These are phyloP conservation scores for Carterocephalus palaemon DNA, from an alignment of 2,888 invertebrate species.

Conservation along the genomic window DNA sequence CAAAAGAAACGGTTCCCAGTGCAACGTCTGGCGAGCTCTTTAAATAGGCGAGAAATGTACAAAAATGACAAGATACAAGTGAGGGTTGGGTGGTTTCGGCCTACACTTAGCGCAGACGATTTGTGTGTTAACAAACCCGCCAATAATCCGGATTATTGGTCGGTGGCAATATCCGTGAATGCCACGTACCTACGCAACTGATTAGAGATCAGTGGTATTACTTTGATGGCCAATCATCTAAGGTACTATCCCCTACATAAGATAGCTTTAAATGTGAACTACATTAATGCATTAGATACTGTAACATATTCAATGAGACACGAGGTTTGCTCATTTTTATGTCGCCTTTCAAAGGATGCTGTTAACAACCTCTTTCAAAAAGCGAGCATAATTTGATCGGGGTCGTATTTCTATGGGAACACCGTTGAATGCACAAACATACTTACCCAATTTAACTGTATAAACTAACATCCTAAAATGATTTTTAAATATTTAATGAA, in stretches of 20 bases:
- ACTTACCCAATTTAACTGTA: conserved; percentile 31
- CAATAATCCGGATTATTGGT: too few species aligned
- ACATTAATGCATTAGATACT: conserved; percentile 62
- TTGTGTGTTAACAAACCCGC: too few species aligned
- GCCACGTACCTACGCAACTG: too few species aligned
- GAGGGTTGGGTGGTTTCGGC: too few species aligned
- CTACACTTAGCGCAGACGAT: too few species aligned
- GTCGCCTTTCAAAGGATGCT: conserved; percentile 72
- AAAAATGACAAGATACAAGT: conserved; percentile 5
- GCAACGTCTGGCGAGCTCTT: conserved; percentile 6
- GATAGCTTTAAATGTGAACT: too few species aligned
- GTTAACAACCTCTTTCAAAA: conserved; percentile 77
- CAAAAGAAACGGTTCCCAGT: conserved; percentile 34
- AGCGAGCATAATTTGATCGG: conserved; percentile 76
- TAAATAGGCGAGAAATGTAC: not conserved
- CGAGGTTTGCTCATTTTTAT: conserved; percentile 75
- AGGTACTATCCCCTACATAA: too few species aligned
- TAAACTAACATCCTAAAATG: conserved; percentile 32
- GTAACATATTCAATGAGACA: conserved; percentile 64
- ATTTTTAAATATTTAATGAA: conserved; percentile 21
- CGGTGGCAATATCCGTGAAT: too few species aligned
- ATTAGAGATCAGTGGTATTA: too few species aligned
- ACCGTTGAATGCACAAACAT: conserved; percentile 50
- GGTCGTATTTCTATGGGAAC: conserved; percentile 75
- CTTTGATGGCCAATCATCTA: too few species aligned